These are phyloP conservation scores for Moxostoma hubbsi DNA, from an alignment of 2,797 vertebrate species.

Conservation along the genomic window DNA sequence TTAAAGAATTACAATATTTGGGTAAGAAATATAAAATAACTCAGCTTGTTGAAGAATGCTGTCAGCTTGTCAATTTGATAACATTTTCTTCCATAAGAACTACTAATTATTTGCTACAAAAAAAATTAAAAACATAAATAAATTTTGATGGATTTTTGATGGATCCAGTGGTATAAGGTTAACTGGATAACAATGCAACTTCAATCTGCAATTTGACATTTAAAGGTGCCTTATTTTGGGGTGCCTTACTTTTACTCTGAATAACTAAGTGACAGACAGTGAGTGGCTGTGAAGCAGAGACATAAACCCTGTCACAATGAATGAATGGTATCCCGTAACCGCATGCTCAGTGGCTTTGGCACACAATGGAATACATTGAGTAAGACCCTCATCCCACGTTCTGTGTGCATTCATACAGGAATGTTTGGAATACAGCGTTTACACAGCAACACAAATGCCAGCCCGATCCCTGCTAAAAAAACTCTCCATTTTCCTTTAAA, in stretches of 20 bases:
- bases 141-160: no score
- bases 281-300: conserved; percentile 14
- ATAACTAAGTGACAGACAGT: conserved; percentile 28
- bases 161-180: background rate
- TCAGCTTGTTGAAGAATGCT: background rate
- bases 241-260: conserved; percentile 1
- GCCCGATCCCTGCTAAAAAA: conserved; percentile 12
- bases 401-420: conserved; percentile 51
- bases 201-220: background rate
- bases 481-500: conserved; percentile 9
- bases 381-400: conserved; percentile 42
- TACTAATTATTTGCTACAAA: background rate
- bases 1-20: background rate
- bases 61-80: background rate
- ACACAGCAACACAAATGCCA: conserved; percentile 46
- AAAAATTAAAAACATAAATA: background rate
- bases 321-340: conserved; percentile 43
- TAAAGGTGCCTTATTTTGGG: conserved; percentile 6
- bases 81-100: background rate
- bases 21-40: background rate
- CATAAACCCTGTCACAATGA: conserved; percentile 49
- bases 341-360: conserved; percentile 47
- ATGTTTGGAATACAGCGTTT: conserved; percentile 40
- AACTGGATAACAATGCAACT: background rate
- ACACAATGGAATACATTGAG: conserved; percentile 48